Evolutionary conservation across 2,113 vertebrate genomes (phyloP).

Genomic region (Cygnus buccinator): DNA sequence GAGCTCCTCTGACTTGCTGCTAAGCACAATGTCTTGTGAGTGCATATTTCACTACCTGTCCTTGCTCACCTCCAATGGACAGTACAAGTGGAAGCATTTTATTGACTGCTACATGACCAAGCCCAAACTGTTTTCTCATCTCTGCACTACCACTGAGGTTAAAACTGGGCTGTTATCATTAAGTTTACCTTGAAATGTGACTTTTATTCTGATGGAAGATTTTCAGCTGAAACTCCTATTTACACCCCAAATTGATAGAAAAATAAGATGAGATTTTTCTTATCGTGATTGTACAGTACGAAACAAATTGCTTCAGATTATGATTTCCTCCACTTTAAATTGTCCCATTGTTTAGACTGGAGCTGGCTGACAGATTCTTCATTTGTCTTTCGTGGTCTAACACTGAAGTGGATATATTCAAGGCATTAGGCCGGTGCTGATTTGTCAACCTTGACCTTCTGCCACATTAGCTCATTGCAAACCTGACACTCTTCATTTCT

Average conservation of each 20-base stretch:
- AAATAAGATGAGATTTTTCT: slow-evolving; percentile 52
- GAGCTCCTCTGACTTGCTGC: not conserved
- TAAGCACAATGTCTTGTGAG: not conserved
- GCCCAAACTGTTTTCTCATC: not conserved
- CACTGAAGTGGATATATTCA: not conserved
- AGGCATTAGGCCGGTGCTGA: slow-evolving; percentile 14
- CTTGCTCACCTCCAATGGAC: not conserved
- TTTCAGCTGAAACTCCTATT: not conserved
- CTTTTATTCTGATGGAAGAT: not conserved
- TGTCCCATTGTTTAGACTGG: slow-evolving; percentile 53
- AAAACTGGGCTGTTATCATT: not conserved
- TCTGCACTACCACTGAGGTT: not conserved
- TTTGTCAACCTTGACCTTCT: slow-evolving; percentile 67
- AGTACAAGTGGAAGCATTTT: not conserved
- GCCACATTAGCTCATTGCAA: slow-evolving; percentile 39
- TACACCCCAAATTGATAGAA: not conserved
- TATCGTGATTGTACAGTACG: slow-evolving; percentile 23
- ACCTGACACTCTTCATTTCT: slow-evolving; percentile 67
- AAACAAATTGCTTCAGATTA: slow-evolving; percentile 62
- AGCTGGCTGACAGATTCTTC: slow-evolving; percentile 41
- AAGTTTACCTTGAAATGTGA: slow-evolving; percentile 3
- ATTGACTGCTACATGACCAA: not conserved
- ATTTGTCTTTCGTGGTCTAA: slow-evolving; percentile 29
- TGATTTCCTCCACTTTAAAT: slow-evolving; percentile 43
- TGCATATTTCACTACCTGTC: not conserved